These are phyloP conservation scores for Galagoides demidoff DNA, from an alignment of 2,797 vertebrate genomes.

Conservation along the genomic window DNA sequence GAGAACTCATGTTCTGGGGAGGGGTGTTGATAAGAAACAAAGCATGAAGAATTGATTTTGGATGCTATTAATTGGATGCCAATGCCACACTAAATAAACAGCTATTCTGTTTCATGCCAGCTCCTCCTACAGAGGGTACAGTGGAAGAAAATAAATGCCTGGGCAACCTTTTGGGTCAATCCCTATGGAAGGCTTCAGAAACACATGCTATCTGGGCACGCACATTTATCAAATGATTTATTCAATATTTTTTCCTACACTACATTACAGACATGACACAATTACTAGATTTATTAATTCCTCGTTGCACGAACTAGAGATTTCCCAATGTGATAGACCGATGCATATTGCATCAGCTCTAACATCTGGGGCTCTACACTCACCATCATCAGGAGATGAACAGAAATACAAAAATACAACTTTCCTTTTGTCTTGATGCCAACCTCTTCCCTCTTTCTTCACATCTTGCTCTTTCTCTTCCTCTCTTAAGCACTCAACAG, in stretches of 20 bases:
- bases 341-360: conserved; percentile 76
- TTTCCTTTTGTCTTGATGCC: conserved; percentile 54
- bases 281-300: conserved; percentile 89
- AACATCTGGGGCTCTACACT: conserved; percentile 82
- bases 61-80: conserved; percentile 85
- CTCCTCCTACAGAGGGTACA: conserved; percentile 82
- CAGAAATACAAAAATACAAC: conserved; percentile 76
- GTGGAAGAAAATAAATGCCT: conserved; percentile 81
- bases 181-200: conserved; percentile 82
- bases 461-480: not conserved
- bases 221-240: conserved; percentile 87
- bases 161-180: conserved; percentile 82
- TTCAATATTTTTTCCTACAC: conserved; percentile 74
- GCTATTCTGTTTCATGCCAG: conserved; percentile 82
- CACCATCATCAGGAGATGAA: conserved; percentile 84
- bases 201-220: conserved; percentile 84
- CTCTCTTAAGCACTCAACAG: conserved; percentile 53
- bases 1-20: conserved; percentile 83
- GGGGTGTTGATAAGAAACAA: conserved; percentile 86
- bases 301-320: conserved; percentile 82
- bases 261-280: conserved; percentile 86
- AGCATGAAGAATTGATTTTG: conserved; percentile 84
- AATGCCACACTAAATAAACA: conserved; percentile 84
- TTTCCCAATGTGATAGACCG: conserved; percentile 84
- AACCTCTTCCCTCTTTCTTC: not conserved